These are phyloP conservation scores for Venturia canescens DNA, from an alignment of 1,140 invertebrate genomes.

Conservation along the genomic window DNA sequence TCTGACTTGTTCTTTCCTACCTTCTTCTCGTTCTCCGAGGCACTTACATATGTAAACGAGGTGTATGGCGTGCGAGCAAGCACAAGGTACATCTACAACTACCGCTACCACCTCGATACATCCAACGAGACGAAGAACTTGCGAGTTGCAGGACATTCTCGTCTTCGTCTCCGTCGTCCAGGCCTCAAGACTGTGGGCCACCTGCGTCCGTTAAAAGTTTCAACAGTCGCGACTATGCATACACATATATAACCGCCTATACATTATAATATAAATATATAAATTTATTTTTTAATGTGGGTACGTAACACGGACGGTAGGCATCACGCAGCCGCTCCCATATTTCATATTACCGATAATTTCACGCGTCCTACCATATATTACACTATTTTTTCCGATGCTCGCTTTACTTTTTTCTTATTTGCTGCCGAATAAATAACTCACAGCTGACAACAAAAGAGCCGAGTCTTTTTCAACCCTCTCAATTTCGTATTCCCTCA, in stretches of 20 bases:
- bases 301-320: conserved; percentile 21
- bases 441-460: no score
- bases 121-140: conserved; percentile 17
- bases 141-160: conserved; percentile 50
- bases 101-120: not conserved
- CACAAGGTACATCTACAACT: not conserved
- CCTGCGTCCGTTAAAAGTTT: conserved; percentile 68
- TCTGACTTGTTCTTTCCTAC: not conserved
- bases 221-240: conserved; percentile 61
- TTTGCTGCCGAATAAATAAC: no score
- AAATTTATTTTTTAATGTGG: not conserved
- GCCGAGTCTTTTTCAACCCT: no score
- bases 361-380: conserved; percentile 58
- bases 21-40: not conserved
- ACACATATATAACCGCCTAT: not conserved
- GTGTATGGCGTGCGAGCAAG: conserved; percentile 40
- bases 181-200: conserved; percentile 52
- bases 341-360: conserved; percentile 74
- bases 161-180: conserved; percentile 45
- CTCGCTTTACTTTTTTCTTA: not conserved
- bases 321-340: conserved; percentile 65
- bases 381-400: conserved; percentile 16
- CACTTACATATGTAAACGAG: conserved; percentile 55
- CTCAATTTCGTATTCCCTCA: no score
- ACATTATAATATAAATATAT: conserved; percentile 1